Evolutionary conservation across 1,140 invertebrate genomes (phyloP), one percentile per base, ranked within the genome.

Genomic region (Panagrolaimus sp.): DNA sequence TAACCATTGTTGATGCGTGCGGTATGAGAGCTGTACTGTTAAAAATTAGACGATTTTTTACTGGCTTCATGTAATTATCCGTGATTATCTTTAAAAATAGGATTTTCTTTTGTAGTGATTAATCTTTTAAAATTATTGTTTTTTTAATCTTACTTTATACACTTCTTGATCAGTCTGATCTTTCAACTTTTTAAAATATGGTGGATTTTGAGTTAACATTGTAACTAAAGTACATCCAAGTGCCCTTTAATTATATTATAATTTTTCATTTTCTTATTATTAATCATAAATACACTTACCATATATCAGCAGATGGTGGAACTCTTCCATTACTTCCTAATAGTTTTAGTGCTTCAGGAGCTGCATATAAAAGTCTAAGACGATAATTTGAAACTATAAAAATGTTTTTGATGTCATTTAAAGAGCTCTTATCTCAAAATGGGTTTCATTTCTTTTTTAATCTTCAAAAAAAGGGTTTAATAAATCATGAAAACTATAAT

Each of bases 151-250:
- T 48, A 61, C 67, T 48, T 53, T 70, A 65, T 27, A 73, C 31
- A 67, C 43, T 43, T 68, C 57, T 31, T 68, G 42, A 43, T 68
- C 57, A 51, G 51, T 44, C 14, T 68, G 27, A 42, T 65, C 44
- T 20, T 65, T 20, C 14, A 57, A 73, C 5, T 70, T 63, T 23
- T 71, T 62, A 14, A 67, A 38, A 45, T 72, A 73, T 1, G 72
- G 72, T 20, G 69, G 69, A 23, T 51, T 65, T 42, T 70, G 61
- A 20, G 68, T 73, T 23, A 73, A 43, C 72, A 73, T 73, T 9
- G 65, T 70, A 1, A 73, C 72, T 0, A 73, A 45, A 3, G 70
- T 65, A 66, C 72, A 73, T 14, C 72, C 72, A 8, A 71, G 45
- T 5, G 66, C 57, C 66, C 66, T 67, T 20, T 31, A 71, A 57